phyloP scores from a whole-genome alignment of 2,888 invertebrate genomes.

The Monoplex corrugatus region DNA sequence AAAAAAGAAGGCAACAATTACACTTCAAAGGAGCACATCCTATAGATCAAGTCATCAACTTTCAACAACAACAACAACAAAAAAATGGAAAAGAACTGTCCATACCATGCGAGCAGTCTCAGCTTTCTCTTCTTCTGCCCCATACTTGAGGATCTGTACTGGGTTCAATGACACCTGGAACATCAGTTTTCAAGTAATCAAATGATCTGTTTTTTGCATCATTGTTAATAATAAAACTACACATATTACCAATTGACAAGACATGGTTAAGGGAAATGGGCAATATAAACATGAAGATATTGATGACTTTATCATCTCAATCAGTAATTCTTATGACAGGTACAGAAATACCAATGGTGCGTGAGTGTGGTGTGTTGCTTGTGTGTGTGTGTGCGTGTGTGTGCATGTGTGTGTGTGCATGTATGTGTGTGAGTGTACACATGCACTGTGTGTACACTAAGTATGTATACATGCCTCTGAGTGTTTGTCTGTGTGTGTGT shows the following conservation, averaged over 20 bases:
- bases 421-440: too few species aligned
- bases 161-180: conserved; percentile 87
- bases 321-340: not conserved
- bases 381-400: too few species aligned
- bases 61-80: not conserved
- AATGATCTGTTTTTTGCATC: not conserved
- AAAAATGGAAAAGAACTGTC: not conserved
- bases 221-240: not conserved
- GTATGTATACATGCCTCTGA: too few species aligned
- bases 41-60: too few species aligned
- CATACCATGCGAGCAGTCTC: conserved; percentile 93
- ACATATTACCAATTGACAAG: not conserved
- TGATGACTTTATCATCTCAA: not conserved
- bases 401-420: too few species aligned
- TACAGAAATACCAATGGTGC: not conserved
- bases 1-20: too few species aligned
- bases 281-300: not conserved
- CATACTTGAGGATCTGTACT: conserved; percentile 95
- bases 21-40: too few species aligned
- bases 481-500: too few species aligned
- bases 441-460: too few species aligned
- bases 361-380: too few species aligned
- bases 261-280: too few species aligned
- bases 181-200: not conserved
- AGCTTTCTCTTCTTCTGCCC: conserved; percentile 98